Evolutionary conservation across 1,140 invertebrate genomes (phyloP).

Genomic region (Drosophila pandora): DNA sequence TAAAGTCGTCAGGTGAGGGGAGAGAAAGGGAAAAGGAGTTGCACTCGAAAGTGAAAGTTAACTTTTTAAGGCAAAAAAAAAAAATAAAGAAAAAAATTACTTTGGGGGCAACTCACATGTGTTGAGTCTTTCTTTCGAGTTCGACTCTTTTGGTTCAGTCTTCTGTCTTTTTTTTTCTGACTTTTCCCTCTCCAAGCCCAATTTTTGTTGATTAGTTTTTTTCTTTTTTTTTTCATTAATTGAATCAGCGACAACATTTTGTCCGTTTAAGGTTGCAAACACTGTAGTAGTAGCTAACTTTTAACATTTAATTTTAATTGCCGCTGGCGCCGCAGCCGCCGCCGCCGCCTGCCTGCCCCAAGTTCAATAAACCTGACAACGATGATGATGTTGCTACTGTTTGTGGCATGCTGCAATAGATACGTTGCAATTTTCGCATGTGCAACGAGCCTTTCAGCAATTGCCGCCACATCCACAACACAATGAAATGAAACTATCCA

Average conservation of each 20-base stretch:
- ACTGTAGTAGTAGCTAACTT: slow-evolving; percentile 24
- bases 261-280: slow-evolving; percentile 56
- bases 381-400: slow-evolving; percentile 14
- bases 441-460: slow-evolving; percentile 51
- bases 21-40: slow-evolving; percentile 32
- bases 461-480: slow-evolving; percentile 38
- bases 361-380: slow-evolving; percentile 66
- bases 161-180: slow-evolving; percentile 4
- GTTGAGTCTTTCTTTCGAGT: slow-evolving; percentile 40
- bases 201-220: slow-evolving; percentile 48
- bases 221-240: slow-evolving; percentile 60
- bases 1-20: slow-evolving; percentile 35
- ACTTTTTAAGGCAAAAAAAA: slow-evolving; percentile 35
- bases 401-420: slow-evolving; percentile 65
- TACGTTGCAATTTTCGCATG: slow-evolving; percentile 48
- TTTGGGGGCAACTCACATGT: slow-evolving; percentile 16
- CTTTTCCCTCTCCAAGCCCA: slow-evolving; percentile 22
- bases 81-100: slow-evolving; percentile 9
- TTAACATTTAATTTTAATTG: slow-evolving; percentile 76
- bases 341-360: slow-evolving; percentile 24
- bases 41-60: slow-evolving; percentile 78
- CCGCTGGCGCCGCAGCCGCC: slow-evolving; percentile 64
- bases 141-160: neutral
- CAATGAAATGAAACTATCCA: slow-evolving; percentile 62
- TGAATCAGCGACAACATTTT: slow-evolving; percentile 67